Conservation (phyloP, 2,113 vertebrate genomes). For the Psephotus haematonotus region DNA sequence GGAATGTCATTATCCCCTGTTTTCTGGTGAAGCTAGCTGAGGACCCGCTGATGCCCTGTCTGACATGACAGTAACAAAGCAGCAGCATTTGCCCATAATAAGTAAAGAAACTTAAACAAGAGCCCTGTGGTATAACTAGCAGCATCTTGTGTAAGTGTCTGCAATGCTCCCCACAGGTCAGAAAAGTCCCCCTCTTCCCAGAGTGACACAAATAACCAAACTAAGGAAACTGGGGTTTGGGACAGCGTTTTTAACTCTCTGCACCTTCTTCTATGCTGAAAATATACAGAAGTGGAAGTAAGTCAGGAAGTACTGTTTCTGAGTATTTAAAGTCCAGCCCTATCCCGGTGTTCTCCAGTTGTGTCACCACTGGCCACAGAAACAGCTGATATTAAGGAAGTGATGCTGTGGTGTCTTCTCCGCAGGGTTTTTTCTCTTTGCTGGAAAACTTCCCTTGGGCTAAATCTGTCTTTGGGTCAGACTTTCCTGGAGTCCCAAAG, state of each 20-base stretch:
- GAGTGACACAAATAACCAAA: background rate
- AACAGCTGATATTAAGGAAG: background rate
- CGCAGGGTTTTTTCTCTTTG: background rate
- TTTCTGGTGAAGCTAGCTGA: background rate
- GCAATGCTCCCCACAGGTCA: background rate
- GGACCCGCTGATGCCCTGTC: fast-evolving
- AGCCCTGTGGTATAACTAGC: background rate
- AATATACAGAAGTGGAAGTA: slow-evolving; percentile 11
- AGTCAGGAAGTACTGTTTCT: background rate
- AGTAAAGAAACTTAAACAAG: background rate
- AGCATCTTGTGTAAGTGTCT: fast-evolving
- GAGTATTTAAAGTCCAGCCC: background rate
- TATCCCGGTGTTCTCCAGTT: background rate
- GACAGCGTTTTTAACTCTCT: background rate
- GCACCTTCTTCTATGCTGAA: background rate
- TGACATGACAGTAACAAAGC: background rate
- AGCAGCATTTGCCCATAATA: background rate
- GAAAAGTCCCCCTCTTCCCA: background rate
- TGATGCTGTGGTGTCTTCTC: background rate
- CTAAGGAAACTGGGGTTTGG: background rate
- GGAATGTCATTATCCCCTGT: background rate
- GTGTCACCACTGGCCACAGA: background rate
- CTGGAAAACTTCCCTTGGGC: background rate
- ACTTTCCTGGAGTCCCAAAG: background rate
- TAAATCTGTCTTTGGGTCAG: background rate